Evolutionary conservation across 2,888 invertebrate species (phyloP).

Genomic region (Cosmia trapezina): DNA sequence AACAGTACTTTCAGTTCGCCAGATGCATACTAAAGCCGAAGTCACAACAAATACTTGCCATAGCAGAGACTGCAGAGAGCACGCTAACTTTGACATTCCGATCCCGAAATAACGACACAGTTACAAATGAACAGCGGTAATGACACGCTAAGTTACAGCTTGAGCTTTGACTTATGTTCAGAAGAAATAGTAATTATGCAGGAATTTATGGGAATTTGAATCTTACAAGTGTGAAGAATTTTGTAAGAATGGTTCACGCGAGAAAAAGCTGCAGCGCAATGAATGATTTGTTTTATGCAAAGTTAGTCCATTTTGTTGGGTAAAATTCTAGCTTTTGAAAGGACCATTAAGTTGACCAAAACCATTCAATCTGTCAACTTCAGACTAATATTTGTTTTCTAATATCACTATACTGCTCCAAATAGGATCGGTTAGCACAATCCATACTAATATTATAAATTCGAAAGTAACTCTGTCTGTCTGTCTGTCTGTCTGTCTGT

Average conservation of each 20-base stretch:
- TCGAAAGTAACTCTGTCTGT: too few relatives aligned
- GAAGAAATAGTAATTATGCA: slow-evolving; percentile 39
- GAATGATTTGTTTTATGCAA: neutral
- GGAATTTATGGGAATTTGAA: slow-evolving; percentile 41
- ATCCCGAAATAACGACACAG: slow-evolving; percentile 69
- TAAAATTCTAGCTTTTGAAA: neutral
- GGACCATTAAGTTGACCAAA: neutral
- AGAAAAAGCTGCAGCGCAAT: neutral
- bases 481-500: too few relatives aligned
- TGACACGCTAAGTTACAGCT: slow-evolving; percentile 60
- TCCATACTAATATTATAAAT: too few relatives aligned
- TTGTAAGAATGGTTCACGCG: slow-evolving; percentile 1
- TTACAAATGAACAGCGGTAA: slow-evolving; percentile 64
- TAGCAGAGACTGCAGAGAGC: slow-evolving; percentile 42
- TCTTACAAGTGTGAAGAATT: slow-evolving; percentile 37
- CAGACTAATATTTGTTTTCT: slow-evolving; percentile 22
- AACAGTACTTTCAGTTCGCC: slow-evolving; percentile 29
- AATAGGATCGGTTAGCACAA: slow-evolving; percentile 32
- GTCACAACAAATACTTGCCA: slow-evolving; percentile 68
- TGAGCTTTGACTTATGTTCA: slow-evolving; percentile 50
- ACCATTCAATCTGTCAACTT: neutral
- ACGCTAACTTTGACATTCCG: slow-evolving; percentile 61
- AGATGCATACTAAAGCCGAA: slow-evolving; percentile 59
- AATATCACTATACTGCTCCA: slow-evolving; percentile 12
- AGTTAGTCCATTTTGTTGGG: neutral